Evolutionary conservation across 2,797 vertebrate species (phyloP), one percentile per base, ranked within the genome.

Genomic region (Anolis apletophallus): DNA sequence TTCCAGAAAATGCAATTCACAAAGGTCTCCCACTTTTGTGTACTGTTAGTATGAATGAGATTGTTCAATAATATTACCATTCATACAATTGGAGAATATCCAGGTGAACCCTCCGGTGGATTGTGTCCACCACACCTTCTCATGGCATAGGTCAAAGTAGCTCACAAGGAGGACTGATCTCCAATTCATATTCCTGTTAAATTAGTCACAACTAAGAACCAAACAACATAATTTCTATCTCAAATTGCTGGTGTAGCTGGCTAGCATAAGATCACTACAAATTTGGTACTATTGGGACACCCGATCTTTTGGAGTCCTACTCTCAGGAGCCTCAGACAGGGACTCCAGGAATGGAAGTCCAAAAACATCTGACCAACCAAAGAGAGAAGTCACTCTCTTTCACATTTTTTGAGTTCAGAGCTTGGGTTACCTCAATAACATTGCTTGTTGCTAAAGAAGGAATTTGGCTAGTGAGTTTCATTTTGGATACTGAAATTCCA

Each of bases 221-320:
- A 46, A 46, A 46, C 7, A 46, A 46, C 7, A 46, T 46, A 6
- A 1, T 3, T 6, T 10, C 68, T 3, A 0, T 29, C 32, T 52
- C 57, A 19, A 64, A 21, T 2, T 13, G 9, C 36, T 0, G 0
- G 64, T 36, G 36, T 78, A 46, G 26, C 40, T 12, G 0, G 0
- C 23, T 0, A 36, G 1, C 50, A 64, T 0, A 0, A 12, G 12
- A 26, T 3, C 0, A 4, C 0, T 0, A 0, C 34, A 50, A 88
- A 50, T 5, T 0, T 0, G 17, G 12, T 3, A 64, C 10, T 11
- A 29, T 12, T 64, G 61, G 59, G 23, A 6, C 59, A 8, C 21
- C 59, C 23, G 61, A 29, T 64, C 23, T 29, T 64, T 29, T 19
- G 7, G 61, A 64, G 26, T 64, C 29, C 26, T 64, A 64, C 26